Conservation (phyloP, 30 jellyfish, hydroid and myxozoan genomes). For the Pelagia noctiluca region DNA sequence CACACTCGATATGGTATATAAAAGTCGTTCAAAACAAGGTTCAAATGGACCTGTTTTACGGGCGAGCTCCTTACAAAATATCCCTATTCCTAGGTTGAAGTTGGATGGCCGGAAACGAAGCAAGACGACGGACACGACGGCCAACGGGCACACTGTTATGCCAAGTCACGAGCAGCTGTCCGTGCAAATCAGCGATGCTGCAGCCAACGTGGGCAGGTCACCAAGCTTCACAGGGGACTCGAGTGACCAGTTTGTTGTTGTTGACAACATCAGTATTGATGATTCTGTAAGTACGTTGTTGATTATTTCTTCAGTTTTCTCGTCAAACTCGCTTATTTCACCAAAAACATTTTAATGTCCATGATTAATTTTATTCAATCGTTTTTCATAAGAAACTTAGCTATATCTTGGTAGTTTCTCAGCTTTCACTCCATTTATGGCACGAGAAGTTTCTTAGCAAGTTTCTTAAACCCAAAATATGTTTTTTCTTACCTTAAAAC, state of each 20-base stretch:
- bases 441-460: too few relatives aligned
- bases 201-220: constrained; percentile 42
- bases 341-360: too few relatives aligned
- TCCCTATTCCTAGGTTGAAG: constrained; percentile 52
- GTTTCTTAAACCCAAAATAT: too few relatives aligned
- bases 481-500: too few relatives aligned
- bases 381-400: too few relatives aligned
- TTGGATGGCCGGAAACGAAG: constrained; percentile 63
- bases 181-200: constrained; percentile 25
- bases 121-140: constrained; percentile 30
- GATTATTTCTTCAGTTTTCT: too few relatives aligned
- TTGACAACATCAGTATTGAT: constrained; percentile 72
- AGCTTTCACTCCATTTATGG: too few relatives aligned
- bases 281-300: constrained; percentile 86
- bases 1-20: too few relatives aligned
- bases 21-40: too few relatives aligned
- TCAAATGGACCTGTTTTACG: background rate
- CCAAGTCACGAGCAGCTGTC: constrained; percentile 29
- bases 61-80: background rate
- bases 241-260: constrained; percentile 66
- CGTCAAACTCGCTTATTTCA: too few relatives aligned
- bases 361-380: too few relatives aligned
- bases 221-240: constrained; percentile 71
- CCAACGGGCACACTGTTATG: background rate
- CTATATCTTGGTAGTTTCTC: too few relatives aligned